A percentile compares a stretch with the other conserved stretches of the same genome.
Evolutionary conservation across 37 sponge, comb jelly and placozoan species (phyloP).

Genomic region (Spongia lamella): DNA sequence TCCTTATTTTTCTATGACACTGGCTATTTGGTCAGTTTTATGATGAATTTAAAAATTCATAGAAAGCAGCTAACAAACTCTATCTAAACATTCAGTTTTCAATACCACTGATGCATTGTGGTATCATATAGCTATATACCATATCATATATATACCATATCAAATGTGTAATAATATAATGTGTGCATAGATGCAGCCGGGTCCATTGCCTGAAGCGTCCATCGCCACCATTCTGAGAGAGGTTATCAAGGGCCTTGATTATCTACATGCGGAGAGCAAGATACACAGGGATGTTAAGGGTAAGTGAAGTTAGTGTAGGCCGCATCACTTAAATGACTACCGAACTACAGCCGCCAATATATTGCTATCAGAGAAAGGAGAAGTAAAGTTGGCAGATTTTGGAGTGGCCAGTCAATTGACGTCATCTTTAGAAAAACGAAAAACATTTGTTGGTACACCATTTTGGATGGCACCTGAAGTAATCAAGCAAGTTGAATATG

Average conservation of each 20-base stretch:
- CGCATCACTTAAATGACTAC: neutral
- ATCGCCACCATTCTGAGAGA: constrained; percentile 92
- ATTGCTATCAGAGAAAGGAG: constrained; percentile 75
- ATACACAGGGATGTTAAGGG: constrained; percentile 97
- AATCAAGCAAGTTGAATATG: constrained; percentile 91
- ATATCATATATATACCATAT: no score
- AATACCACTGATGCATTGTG: no score
- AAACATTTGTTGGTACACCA: constrained; percentile 93
- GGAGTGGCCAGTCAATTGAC: constrained; percentile 95
- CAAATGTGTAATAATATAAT: no score
- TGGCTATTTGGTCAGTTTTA: no score
- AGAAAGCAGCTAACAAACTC: no score
- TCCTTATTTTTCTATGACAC: no score
- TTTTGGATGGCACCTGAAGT: constrained; percentile 96
- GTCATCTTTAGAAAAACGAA: constrained; percentile 76
- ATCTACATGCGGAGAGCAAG: constrained; percentile 87
- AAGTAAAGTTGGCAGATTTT: constrained; percentile 95
- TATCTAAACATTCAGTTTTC: no score
- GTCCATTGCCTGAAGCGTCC: constrained; percentile 66
- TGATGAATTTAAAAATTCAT: no score
- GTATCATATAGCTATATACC: no score
- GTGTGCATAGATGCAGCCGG: constrained; percentile 70
- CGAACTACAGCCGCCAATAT: constrained; percentile 89
- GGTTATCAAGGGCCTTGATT: constrained; percentile 86
- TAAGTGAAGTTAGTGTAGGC: constrained; percentile 7